A percentile compares a stretch with the other conserved stretches of the same genome.
Conservation (phyloP, 1,140 invertebrate species). For the Cyrtorhinus lividipennis region DNA sequence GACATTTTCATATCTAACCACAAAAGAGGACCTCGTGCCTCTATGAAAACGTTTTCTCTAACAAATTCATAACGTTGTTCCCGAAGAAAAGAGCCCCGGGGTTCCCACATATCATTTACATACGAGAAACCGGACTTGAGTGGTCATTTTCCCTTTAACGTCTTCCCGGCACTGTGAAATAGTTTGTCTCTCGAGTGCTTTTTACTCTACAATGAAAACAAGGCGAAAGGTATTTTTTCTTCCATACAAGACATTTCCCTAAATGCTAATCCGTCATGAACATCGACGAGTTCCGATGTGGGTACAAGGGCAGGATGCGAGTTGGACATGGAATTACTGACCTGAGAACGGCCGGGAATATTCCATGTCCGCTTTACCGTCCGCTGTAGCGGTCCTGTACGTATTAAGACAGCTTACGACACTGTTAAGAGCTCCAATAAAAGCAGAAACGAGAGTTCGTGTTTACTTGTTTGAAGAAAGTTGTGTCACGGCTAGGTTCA, state of each 20-base stretch:
- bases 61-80: constrained; percentile 6
- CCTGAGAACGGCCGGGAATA: too few species aligned
- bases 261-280: neutral
- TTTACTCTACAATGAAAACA: neutral
- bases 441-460: too few species aligned
- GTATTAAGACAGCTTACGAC: too few species aligned
- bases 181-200: neutral
- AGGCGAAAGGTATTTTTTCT: too few species aligned
- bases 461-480: too few species aligned
- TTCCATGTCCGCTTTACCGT: too few species aligned
- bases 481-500: too few species aligned
- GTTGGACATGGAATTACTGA: too few species aligned
- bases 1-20: constrained; percentile 8
- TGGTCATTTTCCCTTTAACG: neutral
- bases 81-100: neutral
- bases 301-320: too few species aligned
- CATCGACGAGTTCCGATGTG: too few species aligned
- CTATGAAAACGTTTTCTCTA: constrained; percentile 7
- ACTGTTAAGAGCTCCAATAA: too few species aligned
- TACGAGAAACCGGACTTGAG: neutral
- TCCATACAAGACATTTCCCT: neutral
- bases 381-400: too few species aligned
- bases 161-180: neutral
- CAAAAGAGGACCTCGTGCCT: constrained; percentile 4
- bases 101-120: neutral